A percentile compares a stretch with the other conserved stretches of the same genome.
Evolutionary conservation across 1,140 invertebrate species (phyloP).

Genomic region (Bombus haemorrhoidalis): DNA sequence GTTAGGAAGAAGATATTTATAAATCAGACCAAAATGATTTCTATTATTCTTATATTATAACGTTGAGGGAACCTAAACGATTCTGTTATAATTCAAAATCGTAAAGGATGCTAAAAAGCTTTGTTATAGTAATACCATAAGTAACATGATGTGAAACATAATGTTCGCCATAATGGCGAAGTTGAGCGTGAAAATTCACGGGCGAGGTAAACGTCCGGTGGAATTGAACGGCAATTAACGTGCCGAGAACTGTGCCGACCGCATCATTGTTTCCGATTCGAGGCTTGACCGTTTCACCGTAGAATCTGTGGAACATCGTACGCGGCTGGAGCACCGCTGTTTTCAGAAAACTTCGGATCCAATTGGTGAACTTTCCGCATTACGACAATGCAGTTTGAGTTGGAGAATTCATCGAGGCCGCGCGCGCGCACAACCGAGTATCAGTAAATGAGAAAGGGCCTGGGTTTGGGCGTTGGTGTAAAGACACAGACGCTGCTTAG

Average conservation of each 20-base stretch:
- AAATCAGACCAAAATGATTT: too few relatives aligned
- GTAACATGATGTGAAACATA: background rate
- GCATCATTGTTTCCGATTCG: slow-evolving; percentile 40
- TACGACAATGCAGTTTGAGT: slow-evolving; percentile 69
- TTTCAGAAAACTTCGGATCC: slow-evolving; percentile 73
- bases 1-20: too few relatives aligned
- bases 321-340: slow-evolving; percentile 17
- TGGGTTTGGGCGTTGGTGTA: background rate
- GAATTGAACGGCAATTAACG: slow-evolving; percentile 48
- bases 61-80: too few relatives aligned
- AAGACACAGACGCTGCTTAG: background rate
- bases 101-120: too few relatives aligned
- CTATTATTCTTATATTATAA: too few relatives aligned
- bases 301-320: background rate
- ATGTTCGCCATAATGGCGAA: background rate
- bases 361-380: slow-evolving; percentile 74
- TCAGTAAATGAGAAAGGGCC: slow-evolving; percentile 57
- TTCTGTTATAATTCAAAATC: too few relatives aligned
- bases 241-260: slow-evolving; percentile 27
- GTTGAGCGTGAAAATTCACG: background rate
- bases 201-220: background rate
- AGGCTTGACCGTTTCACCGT: background rate
- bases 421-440: background rate
- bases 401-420: slow-evolving; percentile 55
- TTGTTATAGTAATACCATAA: background rate